Percentiles rank a stretch among this genome's conserved stretches.
Evolutionary conservation across 2,113 vertebrate genomes (phyloP).

Genomic region (Leptobrachium ailaonicum): DNA sequence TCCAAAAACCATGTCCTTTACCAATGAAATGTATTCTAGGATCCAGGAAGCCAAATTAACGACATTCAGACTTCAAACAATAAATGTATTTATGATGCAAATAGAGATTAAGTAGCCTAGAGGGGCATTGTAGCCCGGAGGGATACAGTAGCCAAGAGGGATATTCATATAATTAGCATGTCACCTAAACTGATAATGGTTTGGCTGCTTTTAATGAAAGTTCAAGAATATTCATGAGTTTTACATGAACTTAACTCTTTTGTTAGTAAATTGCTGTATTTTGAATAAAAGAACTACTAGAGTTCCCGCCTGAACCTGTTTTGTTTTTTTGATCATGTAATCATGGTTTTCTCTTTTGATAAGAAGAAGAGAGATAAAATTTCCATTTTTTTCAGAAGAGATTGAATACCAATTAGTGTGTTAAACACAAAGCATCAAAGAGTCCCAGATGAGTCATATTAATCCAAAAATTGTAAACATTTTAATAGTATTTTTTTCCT

Average conservation of each 20-base stretch:
- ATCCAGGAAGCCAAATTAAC: conserved; percentile 58
- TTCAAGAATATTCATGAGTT: conserved; percentile 62
- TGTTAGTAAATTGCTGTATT: conserved; percentile 22
- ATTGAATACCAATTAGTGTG: too few species aligned
- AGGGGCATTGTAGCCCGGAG: conserved; percentile 52
- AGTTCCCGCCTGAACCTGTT: conserved; percentile 4
- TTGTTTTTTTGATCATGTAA: not conserved
- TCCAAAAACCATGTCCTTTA: not conserved
- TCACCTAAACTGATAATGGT: conserved; percentile 63
- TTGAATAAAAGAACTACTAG: conserved; percentile 62
- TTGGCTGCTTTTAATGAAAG: conserved; percentile 55
- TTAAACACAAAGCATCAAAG: too few species aligned
- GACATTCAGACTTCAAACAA: conserved; percentile 63
- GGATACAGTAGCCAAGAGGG: conserved; percentile 50
- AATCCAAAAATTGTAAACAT: too few species aligned
- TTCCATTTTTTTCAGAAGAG: too few species aligned
- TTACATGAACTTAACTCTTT: conserved; percentile 52
- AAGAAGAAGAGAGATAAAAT: conserved; percentile 2
- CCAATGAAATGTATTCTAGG: conserved; percentile 44
- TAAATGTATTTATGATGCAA: conserved; percentile 65
- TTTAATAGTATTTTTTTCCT: too few species aligned
- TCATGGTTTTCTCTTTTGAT: not conserved
- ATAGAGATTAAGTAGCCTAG: conserved; percentile 50
- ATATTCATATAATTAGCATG: conserved; percentile 65
- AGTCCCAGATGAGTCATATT: too few species aligned